These are phyloP conservation scores for Drosophila acutilabella DNA, from an alignment of 2,888 invertebrate genomes.

Conservation along the genomic window DNA sequence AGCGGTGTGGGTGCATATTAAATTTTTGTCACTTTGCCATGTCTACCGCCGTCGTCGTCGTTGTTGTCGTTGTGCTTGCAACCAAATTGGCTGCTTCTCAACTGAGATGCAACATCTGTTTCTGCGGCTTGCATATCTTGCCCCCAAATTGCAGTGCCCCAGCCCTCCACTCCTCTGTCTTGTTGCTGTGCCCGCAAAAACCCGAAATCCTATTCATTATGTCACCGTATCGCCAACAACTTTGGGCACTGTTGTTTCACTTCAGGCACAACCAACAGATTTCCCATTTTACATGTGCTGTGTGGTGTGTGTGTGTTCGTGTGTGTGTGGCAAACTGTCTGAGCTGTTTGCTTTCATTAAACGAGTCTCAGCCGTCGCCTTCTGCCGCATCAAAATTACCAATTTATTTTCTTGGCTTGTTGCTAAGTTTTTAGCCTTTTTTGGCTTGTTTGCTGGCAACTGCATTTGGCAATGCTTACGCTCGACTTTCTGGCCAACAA, in stretches of 20 bases:
- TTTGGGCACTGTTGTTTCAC: slow-evolving; percentile 41
- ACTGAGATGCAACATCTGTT: slow-evolving; percentile 82
- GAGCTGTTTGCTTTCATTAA: slow-evolving; percentile 60
- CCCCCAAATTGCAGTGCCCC: slow-evolving; percentile 64
- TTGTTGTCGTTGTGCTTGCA: slow-evolving; percentile 14
- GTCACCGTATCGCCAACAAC: slow-evolving; percentile 67
- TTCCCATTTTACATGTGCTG: slow-evolving; percentile 59
- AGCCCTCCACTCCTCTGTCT: neutral
- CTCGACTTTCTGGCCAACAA: slow-evolving; percentile 17
- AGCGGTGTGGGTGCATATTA: slow-evolving; percentile 62
- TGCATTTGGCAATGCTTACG: slow-evolving; percentile 31
- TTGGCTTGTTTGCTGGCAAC: slow-evolving; percentile 5
- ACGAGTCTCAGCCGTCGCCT: slow-evolving; percentile 59
- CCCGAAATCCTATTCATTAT: slow-evolving; percentile 77
- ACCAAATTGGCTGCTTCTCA: slow-evolving; percentile 84
- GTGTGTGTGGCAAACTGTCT: neutral
- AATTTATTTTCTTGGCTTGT: slow-evolving; percentile 78
- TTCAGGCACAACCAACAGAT: slow-evolving; percentile 43
- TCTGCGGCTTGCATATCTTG: slow-evolving; percentile 67
- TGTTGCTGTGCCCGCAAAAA: slow-evolving; percentile 66
- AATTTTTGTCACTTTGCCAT: slow-evolving; percentile 84
- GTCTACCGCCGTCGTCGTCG: slow-evolving; percentile 49
- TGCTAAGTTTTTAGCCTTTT: slow-evolving; percentile 31
- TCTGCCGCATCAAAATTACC: slow-evolving; percentile 76
- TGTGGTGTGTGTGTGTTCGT: slow-evolving; percentile 16